Evolutionary conservation across 2,113 vertebrate species (phyloP), one percentile per base, ranked within the genome.

Genomic region (Gasterosteus aculeatus): DNA sequence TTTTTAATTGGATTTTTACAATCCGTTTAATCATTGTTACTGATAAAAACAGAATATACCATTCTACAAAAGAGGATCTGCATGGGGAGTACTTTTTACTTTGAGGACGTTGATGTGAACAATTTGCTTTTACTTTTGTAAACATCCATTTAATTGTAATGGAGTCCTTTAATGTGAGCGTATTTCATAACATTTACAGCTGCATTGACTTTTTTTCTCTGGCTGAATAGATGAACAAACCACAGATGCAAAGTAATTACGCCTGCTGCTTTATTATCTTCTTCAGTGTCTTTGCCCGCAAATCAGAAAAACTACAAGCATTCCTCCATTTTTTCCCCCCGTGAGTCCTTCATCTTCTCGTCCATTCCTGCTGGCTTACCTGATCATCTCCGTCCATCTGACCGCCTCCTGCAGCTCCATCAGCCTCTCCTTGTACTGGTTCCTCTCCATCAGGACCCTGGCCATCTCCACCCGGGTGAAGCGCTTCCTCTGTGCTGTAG

Each of bases 321-420:
- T 11, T 54, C 38, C 22, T 42, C 22, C 6, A 31, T 57, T 69
- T 31, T 10, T 6, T 47, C 14, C 15, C 54, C 22, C 44, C 35
- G 15, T 1, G 10, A 41, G 59, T 54, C 15, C 60, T 35, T 56
- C 3, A 46, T 63, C 10, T 16, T 14, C 19, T 15, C 22, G 19
- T 4, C 16, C 51, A 4, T 14, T 7, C 26, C 11, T 51, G 7
- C 38, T 10, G 22, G 42, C 61, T 78, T 81, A 97, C 98, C 98
- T 94, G 73, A 99, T 99, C 98, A 99, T 99, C 91, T 99, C 98
- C 0, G 98, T 99, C 98, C 98, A 99, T 91, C 98, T 93, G 35
- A 99, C 97, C 0, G 98, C 98, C 88, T 99, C 98, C 88, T 99
- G 98, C 57, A 99, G 96, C 92, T 99, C 98, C 98, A 99, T 99